A percentile compares a stretch with the other conserved stretches of the same genome.
Evolutionary conservation across 2,113 vertebrate species (phyloP).

Genomic region (Elaphurus davidianus): DNA sequence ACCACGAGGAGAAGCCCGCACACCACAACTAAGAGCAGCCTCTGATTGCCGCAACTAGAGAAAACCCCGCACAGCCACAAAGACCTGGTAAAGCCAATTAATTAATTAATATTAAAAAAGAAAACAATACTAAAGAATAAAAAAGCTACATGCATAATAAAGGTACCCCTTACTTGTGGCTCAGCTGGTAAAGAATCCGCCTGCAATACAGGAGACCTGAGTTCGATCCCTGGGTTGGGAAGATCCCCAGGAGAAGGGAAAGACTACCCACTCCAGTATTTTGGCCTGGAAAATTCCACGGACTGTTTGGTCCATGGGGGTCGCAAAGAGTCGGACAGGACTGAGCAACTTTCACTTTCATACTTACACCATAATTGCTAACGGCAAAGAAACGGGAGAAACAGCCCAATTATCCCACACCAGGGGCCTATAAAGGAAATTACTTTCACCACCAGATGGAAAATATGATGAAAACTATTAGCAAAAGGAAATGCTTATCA

Average conservation of each 20-base stretch:
- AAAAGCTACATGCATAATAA: background rate
- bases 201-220: background rate
- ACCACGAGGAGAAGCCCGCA: rapidly evolving
- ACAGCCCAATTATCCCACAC: background rate
- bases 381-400: background rate
- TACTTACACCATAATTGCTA: background rate
- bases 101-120: background rate
- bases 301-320: background rate
- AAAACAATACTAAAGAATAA: background rate
- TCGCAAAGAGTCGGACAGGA: background rate
- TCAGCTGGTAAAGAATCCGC: background rate
- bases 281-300: background rate
- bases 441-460: background rate
- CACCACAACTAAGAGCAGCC: background rate
- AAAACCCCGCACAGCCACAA: background rate
- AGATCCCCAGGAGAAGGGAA: background rate
- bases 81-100: background rate
- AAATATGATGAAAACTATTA: background rate
- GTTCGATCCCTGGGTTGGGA: background rate
- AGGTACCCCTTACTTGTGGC: background rate
- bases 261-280: background rate
- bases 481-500: background rate
- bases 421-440: background rate
- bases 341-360: background rate
- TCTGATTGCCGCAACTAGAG: background rate